Base-by-base conservation (phyloP, 2,797 vertebrate species). In the Lepus townsendii region DNA sequence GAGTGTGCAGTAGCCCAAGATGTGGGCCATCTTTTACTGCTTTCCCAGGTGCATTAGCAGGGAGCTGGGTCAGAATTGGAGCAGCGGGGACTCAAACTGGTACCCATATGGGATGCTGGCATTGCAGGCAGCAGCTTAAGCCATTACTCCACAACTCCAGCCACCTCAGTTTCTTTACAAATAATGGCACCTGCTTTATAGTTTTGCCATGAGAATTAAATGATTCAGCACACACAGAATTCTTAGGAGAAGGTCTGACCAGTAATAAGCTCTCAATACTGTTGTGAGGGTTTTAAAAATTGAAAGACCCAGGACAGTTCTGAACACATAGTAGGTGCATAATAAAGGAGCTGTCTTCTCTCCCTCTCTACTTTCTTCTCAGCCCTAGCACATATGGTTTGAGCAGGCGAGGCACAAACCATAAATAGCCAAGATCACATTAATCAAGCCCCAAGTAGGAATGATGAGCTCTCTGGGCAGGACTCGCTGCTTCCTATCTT, bases 141-240 rank as follows among this genome's bases (percentile, higher is more conserved):
- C 19, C 54, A 57, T 20, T 57, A 16, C 19, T 16, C 54, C 54
- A 16, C 54, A 57, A 20, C 14, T 7, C 54, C 19, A 20, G 54
- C 17, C 54, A 16, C 54, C 54, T 82, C 24, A 17, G 63, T 91
- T 94, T 76, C n/a, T 17, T 82, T n/a, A n/a, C 42, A 30, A 72
- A 12, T 54, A 75, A 71, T 19, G 72, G 22, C 35, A 7, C 19
- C 13, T 75, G 24, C 66, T 83, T 77, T 83, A 32, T n/a, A 62
- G 72, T 8, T 66, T 88, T 11, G 35, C 47, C 30, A 10, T 68
- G 65, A 89, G 57, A 93, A 96, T n/a, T 42, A 72, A 90, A 38
- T 79, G 16, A 3, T 35, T 50, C 63, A 75, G 47, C 22, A 79
- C 22, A 69, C 20, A 30, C n/a, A 38, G 68, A 63, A 32, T 32